Percentiles rank a stretch among this genome's conserved stretches.
These are phyloP conservation scores for Monopis laevigella DNA, from an alignment of 2,888 invertebrate species.

Conservation along the genomic window DNA sequence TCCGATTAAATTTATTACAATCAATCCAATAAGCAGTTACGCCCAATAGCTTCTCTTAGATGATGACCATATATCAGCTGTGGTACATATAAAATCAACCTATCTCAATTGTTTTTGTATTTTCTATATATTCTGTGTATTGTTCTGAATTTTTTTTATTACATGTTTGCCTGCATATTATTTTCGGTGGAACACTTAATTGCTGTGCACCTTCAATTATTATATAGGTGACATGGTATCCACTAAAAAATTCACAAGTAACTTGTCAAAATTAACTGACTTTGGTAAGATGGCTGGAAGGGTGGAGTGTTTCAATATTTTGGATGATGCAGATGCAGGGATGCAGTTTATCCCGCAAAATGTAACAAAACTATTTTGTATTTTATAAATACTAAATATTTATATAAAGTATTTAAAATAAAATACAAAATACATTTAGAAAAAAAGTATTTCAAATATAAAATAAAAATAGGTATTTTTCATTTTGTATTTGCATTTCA, in stretches of 20 bases:
- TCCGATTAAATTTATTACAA: slow-evolving; percentile 14
- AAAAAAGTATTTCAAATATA: too few relatives aligned
- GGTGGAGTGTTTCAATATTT: not conserved
- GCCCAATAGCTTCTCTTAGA: slow-evolving; percentile 19
- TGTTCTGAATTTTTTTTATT: not conserved
- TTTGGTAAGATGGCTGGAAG: slow-evolving; percentile 7
- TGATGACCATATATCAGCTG: slow-evolving; percentile 19
- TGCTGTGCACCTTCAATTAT: not conserved
- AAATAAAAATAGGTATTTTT: too few relatives aligned
- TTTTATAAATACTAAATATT: too few relatives aligned
- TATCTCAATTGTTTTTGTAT: slow-evolving; percentile 15
- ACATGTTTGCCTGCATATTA: too few relatives aligned
- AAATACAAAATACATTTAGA: too few relatives aligned
- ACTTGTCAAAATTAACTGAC: slow-evolving; percentile 1
- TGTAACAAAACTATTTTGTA: too few relatives aligned
- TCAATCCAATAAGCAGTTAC: slow-evolving; percentile 21
- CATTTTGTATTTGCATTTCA: too few relatives aligned
- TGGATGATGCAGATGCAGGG: too few relatives aligned
- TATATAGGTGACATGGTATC: not conserved
- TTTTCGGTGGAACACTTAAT: not conserved
- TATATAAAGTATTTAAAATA: too few relatives aligned
- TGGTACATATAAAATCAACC: slow-evolving; percentile 18
- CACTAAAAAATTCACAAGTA: slow-evolving; percentile 7
- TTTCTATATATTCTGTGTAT: slow-evolving; percentile 9
- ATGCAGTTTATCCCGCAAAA: too few relatives aligned